Base-by-base conservation (phyloP, 1,140 invertebrate species). In the Eupeodes corollae region DNA sequence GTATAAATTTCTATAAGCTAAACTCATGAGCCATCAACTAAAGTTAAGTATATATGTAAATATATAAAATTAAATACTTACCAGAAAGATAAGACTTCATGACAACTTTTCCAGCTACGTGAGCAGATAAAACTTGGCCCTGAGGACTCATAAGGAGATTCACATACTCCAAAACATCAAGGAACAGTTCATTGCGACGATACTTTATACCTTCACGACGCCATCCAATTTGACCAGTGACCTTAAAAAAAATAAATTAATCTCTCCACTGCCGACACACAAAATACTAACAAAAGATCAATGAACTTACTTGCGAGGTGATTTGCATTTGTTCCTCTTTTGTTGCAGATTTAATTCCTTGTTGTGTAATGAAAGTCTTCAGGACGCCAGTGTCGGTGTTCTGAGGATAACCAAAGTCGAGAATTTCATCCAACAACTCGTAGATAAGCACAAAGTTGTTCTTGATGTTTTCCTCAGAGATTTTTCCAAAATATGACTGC, bases 371-470 rank as follows among this genome's bases (percentile, higher is more conserved):
- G 60, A 98, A 99, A 2, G 95, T 98, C 69, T 99, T 99, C 55
- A 99, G 71, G 16, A 99, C 95, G 19, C 97, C 97, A 9, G 95
- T 97, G 68, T 99, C 97, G 15, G 95, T 98, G 69, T 99, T 99
- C 74, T 99, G 97, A 5, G 97, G 97, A 70, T 99, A 99, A 5
- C 97, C 97, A 80, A 99, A 99, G 70, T 99, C 97, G 51, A 99
- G 73, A 59, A 99, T 98, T 79, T 99, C 96, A 79, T 99, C 97
- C 33, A 99, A 77, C 54, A 99, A 73, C 74, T 99, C 97, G 72
- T 99, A 99, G 58, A 99, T 99, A 1, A 99, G 77, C 37, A 99
- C 96, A 79, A 99, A 99, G 71, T 99, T 99, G 66, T 99, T 99
- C 72, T 99, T 99, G 60, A 99, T 97, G 68, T 99, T 99, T 70